Base-by-base conservation (phyloP, 1,140 invertebrate species). In the Idris sp. region DNA sequence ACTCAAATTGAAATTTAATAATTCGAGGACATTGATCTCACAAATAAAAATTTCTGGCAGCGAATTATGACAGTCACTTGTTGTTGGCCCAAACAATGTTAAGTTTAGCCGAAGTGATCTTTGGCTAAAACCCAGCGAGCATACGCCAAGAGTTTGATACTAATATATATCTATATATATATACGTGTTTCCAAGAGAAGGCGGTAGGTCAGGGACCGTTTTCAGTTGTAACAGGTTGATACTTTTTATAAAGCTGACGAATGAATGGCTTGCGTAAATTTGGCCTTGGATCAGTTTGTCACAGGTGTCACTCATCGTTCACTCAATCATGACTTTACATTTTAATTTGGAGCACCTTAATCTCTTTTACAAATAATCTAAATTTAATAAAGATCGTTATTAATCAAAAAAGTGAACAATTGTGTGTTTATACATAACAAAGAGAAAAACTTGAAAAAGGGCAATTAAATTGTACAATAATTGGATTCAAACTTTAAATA, bases 201-300 rank as follows among this genome's bases (percentile, higher is more conserved):
- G 19, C 41, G 44, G 30, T 51, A 68, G 64, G 64, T 68, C 64
- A 68, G 64, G 64, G 64, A 68, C 64, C 62, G 51, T 41, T 67
- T 56, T 49, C 13, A 8, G 25, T n/a, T 49, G 28, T 41, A 56
- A 58, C 43, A 41, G 28, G 25, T 67, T 30, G n/a, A n/a, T 25
- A 33, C 11, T 22, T 58, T 65, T 31, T 48, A 25, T 16, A 5
- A 3, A 3, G 1, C 11, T 13, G 41, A 65, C 56, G 41, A 56
- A 65, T 65, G 49, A 65, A 19, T 28, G 9, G 26, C 15, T 62
- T 26, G 43, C 58, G 48, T 28, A 43, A n/a, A 46, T 46, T 18
- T 49, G 58, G 10, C 58, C 58, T 61, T 61, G 31, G 15, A 48
- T 46, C 25, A 16, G 1, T 41, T 25, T 8, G 1, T 22, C 26